Base-by-base conservation (phyloP, 2,888 invertebrate genomes). In the Drosophila dives region DNA sequence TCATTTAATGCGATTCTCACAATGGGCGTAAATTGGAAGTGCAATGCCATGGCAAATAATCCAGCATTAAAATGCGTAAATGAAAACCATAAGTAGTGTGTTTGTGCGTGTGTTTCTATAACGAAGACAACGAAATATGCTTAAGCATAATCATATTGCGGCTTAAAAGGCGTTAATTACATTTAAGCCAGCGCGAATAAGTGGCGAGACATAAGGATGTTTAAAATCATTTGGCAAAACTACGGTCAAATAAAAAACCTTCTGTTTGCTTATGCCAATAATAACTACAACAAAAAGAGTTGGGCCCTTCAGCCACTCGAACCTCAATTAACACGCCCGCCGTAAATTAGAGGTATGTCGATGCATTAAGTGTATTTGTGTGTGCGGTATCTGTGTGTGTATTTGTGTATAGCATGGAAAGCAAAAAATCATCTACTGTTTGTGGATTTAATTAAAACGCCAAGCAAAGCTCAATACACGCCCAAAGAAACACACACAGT, bases 81-180 rank as follows among this genome's bases (percentile, higher is more conserved):
- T 40, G 38, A 59, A 58, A 75, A 68, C 53, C 66, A 71, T 36
- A 65, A 77, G 36, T 53, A 62, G 50, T 64, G 48, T n/a, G 50
- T 29, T 49, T 61, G 56, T 61, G 66, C 17, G 64, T 12, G 67
- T 54, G 55, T 29, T 29, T 29, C 29, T 29, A 29, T 29, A 29
- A 29, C 29, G 29, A 29, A 29, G 29, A 29, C 29, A 29, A 29
- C 76, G 65, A 55, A 51, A 53, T 38, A 42, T 64, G 75, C 84
- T 83, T 74, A 72, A 70, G 67, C 75, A 75, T 84, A 79, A 89
- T 89, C 87, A 87, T 81, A 83, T 73, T 60, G 85, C 63, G 80
- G 88, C 85, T 87, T 81, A 81, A 73, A 54, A 77, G 80, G 85
- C 90, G 77, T 89, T 86, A 77, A 89, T 70, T 72, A 80, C 82